phyloP scores from a whole-genome alignment of 2,797 vertebrate species.

The Neosalanx taihuensis region DNA sequence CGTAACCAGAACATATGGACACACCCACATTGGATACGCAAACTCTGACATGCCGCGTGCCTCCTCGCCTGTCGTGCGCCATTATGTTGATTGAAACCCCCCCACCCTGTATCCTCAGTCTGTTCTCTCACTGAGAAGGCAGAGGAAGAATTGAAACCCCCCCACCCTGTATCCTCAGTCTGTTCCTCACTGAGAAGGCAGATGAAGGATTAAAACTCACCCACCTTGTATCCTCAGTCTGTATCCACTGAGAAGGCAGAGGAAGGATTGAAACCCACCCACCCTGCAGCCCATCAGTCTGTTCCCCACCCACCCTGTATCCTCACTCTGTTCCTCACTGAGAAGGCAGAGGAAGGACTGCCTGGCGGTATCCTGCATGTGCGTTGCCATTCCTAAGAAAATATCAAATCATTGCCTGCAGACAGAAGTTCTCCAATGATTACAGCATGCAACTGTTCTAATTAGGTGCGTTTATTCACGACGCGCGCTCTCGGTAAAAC shows the following conservation, averaged over 20 bases:
- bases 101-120: neutral
- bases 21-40: conserved; percentile 11
- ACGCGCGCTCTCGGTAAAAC: neutral
- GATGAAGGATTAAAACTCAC: neutral
- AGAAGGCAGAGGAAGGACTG: no score
- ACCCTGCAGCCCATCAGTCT: neutral
- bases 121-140: neutral
- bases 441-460: neutral
- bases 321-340: neutral
- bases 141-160: neutral
- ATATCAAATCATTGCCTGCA: neutral
- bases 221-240: neutral
- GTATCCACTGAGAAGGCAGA: neutral
- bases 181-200: neutral
- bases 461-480: neutral
- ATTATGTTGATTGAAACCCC: conserved; percentile 3
- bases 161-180: no score
- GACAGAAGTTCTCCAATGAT: neutral
- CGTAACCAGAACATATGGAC: neutral
- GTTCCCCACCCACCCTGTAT: no score
- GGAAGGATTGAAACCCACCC: neutral
- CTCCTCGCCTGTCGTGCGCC: neutral
- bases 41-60: conserved; percentile 4
- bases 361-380: neutral
- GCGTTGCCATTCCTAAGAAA: neutral